Base-by-base conservation (phyloP, 2,888 invertebrate species). In the Acanthacorydalis orientalis region DNA sequence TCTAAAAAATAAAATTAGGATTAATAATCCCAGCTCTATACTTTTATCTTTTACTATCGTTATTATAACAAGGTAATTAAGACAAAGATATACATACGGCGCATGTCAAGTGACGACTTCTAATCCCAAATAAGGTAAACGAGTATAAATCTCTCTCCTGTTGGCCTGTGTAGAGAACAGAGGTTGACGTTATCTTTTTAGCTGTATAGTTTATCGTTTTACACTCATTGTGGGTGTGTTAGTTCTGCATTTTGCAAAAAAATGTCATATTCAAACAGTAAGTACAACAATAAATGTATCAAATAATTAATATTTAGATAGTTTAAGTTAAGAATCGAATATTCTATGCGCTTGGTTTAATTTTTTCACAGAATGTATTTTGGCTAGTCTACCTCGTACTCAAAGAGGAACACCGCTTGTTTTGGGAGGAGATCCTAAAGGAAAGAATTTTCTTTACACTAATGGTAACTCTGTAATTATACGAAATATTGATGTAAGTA, bases 381-480 rank as follows among this genome's bases (percentile, higher is more conserved):
- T 89, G 70, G 89, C 96, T 53, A 84, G 93, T 48, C 69, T 98
- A 61, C 98, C 98, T 50, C 80, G 87, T 59, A 98, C 98, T 47
- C 83, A 86, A 62, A 77, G 98, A 57, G 98, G 97, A 32, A 84
- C 88, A 56, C 92, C 96, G 37, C 77, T 97, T 56, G 95, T 97
- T 47, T 69, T 98, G 57, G 92, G 93, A 49, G 84, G 86, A 38
- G 96, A 96, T 70, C 96, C 97, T 3, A 95, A 96, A 68, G 96
- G 96, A 45, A 89, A 89, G 60, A 95, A 87, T 62, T 91, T 98
- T 68, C 75, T 98, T 46, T 98, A 98, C 64, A 85, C 92, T 52
- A 95, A 96, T 73, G 95, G 96, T 54, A 93, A 95, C 66, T 95
- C 91, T 57, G 95, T 99, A 52, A 91, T 95, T 62, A 97, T 98